These are phyloP conservation scores for Junco hyemalis DNA, from an alignment of 2,113 vertebrate genomes.

Conservation along the genomic window DNA sequence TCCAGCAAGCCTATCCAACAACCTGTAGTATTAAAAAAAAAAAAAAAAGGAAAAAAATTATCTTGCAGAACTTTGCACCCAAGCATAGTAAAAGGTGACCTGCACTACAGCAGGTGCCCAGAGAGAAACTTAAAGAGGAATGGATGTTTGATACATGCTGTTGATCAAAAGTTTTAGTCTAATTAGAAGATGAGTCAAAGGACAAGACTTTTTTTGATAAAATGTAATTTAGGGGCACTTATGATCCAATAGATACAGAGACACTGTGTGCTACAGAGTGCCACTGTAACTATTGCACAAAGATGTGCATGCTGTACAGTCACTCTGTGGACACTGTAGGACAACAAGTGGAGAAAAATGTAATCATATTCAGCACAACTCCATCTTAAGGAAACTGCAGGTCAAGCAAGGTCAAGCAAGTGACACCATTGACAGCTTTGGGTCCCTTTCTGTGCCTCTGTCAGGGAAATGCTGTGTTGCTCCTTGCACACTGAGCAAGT, in stretches of 20 bases:
- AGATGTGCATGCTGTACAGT: neutral
- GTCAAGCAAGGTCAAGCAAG: slow-evolving; percentile 19
- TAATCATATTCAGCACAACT: slow-evolving; percentile 10
- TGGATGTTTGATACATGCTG: neutral
- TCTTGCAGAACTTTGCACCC: neutral
- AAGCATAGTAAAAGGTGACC: neutral
- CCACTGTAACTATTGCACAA: neutral
- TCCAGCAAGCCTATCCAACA: slow-evolving; percentile 18
- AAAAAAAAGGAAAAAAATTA: neutral
- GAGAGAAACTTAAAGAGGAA: neutral
- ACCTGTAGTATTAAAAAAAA: neutral
- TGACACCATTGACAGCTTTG: neutral
- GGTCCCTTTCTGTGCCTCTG: neutral
- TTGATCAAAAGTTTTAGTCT: neutral
- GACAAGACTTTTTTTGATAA: neutral
- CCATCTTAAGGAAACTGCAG: neutral
- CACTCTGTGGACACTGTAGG: neutral
- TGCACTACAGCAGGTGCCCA: neutral
- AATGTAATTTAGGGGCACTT: neutral
- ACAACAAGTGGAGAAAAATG: neutral
- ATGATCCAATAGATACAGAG: neutral
- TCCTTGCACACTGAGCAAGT: neutral
- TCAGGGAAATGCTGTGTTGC: neutral
- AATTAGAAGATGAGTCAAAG: neutral
- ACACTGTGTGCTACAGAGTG: neutral